A percentile compares a stretch with the other conserved stretches of the same genome.
phyloP scores from a whole-genome alignment of 1,140 invertebrate species.

The Halyomorpha halys region DNA sequence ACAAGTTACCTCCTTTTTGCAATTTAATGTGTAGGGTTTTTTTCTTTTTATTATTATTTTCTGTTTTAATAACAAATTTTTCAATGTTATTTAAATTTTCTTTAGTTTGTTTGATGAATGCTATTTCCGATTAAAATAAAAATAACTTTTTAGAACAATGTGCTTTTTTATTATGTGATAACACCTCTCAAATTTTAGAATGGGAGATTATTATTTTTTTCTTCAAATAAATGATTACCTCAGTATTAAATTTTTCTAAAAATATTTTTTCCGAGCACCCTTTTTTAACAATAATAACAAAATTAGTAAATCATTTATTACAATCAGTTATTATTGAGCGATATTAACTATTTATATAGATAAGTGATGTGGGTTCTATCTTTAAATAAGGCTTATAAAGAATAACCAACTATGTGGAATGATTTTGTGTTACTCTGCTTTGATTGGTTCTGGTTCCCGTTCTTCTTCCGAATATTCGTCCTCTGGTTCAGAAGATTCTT shows the following conservation, averaged over 20 bases:
- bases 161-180: no score
- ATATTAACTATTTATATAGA: slow-evolving; percentile 3
- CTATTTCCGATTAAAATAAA: no score
- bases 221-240: no score
- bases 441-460: slow-evolving; percentile 33
- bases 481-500: slow-evolving; percentile 32
- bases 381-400: background rate
- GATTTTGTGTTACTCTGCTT: slow-evolving; percentile 31
- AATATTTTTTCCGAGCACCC: slow-evolving; percentile 4
- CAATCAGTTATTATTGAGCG: slow-evolving; percentile 4
- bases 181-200: no score
- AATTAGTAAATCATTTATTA: slow-evolving; percentile 10
- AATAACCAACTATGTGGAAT: background rate
- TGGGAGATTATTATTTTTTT: no score
- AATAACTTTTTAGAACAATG: no score
- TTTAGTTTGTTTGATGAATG: no score
- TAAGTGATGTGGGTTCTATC: background rate
- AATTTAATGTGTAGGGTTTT: background rate
- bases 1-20: background rate
- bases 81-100: background rate
- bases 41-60: background rate
- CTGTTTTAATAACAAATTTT: background rate
- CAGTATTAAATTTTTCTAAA: background rate
- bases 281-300: background rate
- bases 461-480: slow-evolving; percentile 33